phyloP scores from a whole-genome alignment of 2,888 invertebrate species.

The Aporophyla nigra region DNA sequence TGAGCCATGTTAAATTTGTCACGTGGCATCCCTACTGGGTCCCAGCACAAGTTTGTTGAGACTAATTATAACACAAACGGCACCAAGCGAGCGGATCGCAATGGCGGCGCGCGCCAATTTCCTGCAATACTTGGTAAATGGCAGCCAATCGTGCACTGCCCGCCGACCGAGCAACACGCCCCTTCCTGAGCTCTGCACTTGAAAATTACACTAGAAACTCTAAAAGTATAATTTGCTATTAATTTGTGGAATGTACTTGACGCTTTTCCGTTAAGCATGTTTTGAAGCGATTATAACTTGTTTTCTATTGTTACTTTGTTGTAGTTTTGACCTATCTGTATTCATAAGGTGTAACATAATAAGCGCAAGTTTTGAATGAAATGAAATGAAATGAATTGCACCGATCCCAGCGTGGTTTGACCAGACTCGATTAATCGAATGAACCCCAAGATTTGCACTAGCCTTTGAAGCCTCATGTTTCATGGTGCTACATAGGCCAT shows the following conservation, averaged over 20 bases:
- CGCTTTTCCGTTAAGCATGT: slow-evolving; percentile 28
- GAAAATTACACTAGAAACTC: slow-evolving; percentile 49
- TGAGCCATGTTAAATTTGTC: slow-evolving; percentile 35
- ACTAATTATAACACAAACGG: slow-evolving; percentile 77
- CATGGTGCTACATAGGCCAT: too few relatives aligned
- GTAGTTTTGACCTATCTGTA: neutral
- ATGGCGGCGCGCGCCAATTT: slow-evolving; percentile 79
- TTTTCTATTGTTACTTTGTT: slow-evolving; percentile 17
- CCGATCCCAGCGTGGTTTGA: too few relatives aligned
- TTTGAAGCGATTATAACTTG: slow-evolving; percentile 11
- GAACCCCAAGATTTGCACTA: too few relatives aligned
- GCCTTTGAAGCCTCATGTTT: too few relatives aligned
- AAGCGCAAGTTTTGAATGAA: too few relatives aligned
- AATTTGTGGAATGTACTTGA: slow-evolving; percentile 35
- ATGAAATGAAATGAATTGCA: too few relatives aligned
- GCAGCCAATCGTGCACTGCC: slow-evolving; percentile 76
- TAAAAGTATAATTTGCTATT: slow-evolving; percentile 47
- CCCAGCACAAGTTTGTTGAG: slow-evolving; percentile 69
- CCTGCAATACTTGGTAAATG: slow-evolving; percentile 82
- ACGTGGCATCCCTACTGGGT: slow-evolving; percentile 39
- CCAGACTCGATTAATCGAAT: too few relatives aligned
- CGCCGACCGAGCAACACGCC: slow-evolving; percentile 60
- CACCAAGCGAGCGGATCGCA: slow-evolving; percentile 70
- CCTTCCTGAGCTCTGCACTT: slow-evolving; percentile 61
- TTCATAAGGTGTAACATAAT: too few relatives aligned